A percentile compares a stretch with the other conserved stretches of the same genome.
Evolutionary conservation across 2,888 invertebrate species (phyloP).

Genomic region (Pimpla rufipes): DNA sequence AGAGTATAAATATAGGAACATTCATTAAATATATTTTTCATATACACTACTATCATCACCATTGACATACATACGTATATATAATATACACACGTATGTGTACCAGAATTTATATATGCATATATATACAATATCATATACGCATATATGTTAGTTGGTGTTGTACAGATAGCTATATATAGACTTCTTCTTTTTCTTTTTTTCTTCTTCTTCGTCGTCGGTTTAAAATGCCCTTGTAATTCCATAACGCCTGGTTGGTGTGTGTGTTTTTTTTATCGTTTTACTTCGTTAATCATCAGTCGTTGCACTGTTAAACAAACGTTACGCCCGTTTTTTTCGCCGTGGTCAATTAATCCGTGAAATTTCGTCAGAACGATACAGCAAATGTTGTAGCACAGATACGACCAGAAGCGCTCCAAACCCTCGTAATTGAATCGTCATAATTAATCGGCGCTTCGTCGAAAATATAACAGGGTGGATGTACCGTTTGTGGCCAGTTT

Average conservation of each 20-base stretch:
- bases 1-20: slow-evolving; percentile 85
- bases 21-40: slow-evolving; percentile 85
- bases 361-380: too few relatives aligned
- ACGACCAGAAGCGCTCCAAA: too few relatives aligned
- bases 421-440: too few relatives aligned
- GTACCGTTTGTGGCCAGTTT: too few relatives aligned
- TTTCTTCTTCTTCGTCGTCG: slow-evolving; percentile 74
- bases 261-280: slow-evolving; percentile 14
- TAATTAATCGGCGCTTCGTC: too few relatives aligned
- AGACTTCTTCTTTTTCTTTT: slow-evolving; percentile 50
- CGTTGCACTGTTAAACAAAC: background rate
- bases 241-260: slow-evolving; percentile 78
- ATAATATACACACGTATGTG: slow-evolving; percentile 72
- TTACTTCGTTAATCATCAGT: background rate
- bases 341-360: background rate
- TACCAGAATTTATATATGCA: slow-evolving; percentile 71
- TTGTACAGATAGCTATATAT: slow-evolving; percentile 80
- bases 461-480: too few relatives aligned
- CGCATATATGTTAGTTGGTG: slow-evolving; percentile 82
- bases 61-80: slow-evolving; percentile 73
- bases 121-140: slow-evolving; percentile 76
- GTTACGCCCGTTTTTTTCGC: slow-evolving; percentile 7
- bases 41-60: slow-evolving; percentile 79
- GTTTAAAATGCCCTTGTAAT: slow-evolving; percentile 82
- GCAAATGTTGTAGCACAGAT: too few relatives aligned